These are phyloP conservation scores for Dipodomys spectabilis DNA, from an alignment of 2,113 vertebrate genomes.

Conservation along the genomic window DNA sequence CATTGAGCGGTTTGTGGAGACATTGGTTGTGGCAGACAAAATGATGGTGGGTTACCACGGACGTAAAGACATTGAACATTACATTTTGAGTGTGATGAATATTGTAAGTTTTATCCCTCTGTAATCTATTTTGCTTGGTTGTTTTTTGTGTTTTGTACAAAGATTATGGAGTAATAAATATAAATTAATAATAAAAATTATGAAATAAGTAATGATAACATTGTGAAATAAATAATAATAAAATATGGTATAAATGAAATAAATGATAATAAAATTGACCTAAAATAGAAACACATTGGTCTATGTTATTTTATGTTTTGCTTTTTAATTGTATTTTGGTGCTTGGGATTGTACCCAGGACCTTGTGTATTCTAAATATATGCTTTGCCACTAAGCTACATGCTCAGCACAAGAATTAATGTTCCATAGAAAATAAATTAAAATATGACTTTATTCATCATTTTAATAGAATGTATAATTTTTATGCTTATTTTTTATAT, in stretches of 20 bases:
- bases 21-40: constrained; percentile 97
- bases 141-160: constrained; percentile 56
- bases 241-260: too few species aligned
- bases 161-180: constrained; percentile 35
- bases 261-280: too few species aligned
- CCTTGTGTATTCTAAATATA: neutral
- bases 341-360: neutral
- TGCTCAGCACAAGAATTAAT: neutral
- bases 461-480: neutral
- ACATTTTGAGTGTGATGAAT: constrained; percentile 99
- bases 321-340: neutral
- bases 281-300: too few species aligned
- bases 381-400: neutral
- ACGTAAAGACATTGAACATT: constrained; percentile 99
- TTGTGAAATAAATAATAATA: too few species aligned
- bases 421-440: neutral
- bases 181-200: constrained; percentile 49
- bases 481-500: too few species aligned
- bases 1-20: constrained; percentile 97
- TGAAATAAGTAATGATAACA: too few species aligned
- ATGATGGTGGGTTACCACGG: constrained; percentile 99
- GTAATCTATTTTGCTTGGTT: constrained; percentile 56
- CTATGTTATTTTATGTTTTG: too few species aligned
- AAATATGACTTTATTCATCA: constrained; percentile 33
- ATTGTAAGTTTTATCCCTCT: constrained; percentile 99